These are phyloP conservation scores for Byasa hedistus DNA, from an alignment of 2,888 invertebrate genomes.

Conservation along the genomic window DNA sequence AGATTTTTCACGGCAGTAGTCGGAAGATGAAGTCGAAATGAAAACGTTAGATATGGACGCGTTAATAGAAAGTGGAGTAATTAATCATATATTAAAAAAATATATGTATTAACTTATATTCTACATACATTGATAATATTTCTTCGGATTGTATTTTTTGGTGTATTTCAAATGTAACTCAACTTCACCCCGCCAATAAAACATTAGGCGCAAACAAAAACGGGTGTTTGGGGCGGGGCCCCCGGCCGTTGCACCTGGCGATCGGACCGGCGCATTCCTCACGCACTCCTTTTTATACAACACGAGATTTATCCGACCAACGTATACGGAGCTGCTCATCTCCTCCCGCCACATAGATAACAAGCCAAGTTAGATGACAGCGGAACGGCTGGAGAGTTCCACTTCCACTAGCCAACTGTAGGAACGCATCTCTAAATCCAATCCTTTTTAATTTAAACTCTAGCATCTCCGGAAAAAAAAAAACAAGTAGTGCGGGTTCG, in stretches of 20 bases:
- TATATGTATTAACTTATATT: too few relatives aligned
- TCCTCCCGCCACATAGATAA: conserved; percentile 42
- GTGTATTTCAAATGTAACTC: conserved; percentile 1
- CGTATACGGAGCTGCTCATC: conserved; percentile 49
- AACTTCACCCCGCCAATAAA: conserved; percentile 45
- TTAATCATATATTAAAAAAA: too few relatives aligned
- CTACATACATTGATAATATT: not conserved
- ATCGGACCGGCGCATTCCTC: conserved; percentile 72
- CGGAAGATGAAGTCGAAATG: too few relatives aligned
- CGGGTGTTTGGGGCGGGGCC: conserved; percentile 65
- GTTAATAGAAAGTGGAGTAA: too few relatives aligned
- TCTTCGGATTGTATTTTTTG: not conserved
- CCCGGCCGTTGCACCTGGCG: conserved; percentile 77
- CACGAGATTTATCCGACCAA: conserved; percentile 62
- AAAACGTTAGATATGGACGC: too few relatives aligned
- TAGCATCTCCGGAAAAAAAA: conserved; percentile 48
- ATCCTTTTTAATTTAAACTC: conserved; percentile 53
- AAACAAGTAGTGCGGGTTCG: not conserved
- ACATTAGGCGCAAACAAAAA: conserved; percentile 66
- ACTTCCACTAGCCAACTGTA: conserved; percentile 41
- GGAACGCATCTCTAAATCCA: conserved; percentile 42
- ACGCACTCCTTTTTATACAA: conserved; percentile 77
- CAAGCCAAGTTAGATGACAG: conserved; percentile 48
- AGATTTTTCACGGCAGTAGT: too few relatives aligned
- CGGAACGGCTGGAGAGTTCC: conserved; percentile 44